Base-by-base conservation (phyloP, 2,113 vertebrate species). In the Lepidothrix coronata region DNA sequence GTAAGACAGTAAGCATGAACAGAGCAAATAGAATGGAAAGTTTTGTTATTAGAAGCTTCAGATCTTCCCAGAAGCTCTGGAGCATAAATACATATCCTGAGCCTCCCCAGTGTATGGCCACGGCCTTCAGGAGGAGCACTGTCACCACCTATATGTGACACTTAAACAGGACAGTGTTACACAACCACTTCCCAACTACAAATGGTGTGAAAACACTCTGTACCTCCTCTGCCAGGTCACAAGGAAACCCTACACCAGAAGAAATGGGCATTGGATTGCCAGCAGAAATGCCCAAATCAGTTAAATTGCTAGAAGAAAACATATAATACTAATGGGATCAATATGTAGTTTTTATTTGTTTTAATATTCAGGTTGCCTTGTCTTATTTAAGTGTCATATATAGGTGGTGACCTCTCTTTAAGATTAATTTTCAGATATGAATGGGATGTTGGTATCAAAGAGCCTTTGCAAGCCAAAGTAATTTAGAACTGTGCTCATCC, bases 71-170 rank as follows among this genome's bases (percentile, higher is more conserved):
- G 75, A 76, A 88, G 18, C 22, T 49, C 57, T 6, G 16, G 43
- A 72, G 24, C 11, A 30, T 23, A 79, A 49, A 83, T 24, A 25
- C 9, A 30, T 20, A 76, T 27, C 46, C 58, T 27, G 5, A 88
- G 35, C 20, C 39, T 81, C 27, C n/a, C 43, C 44, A 59, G 0
- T 28, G 65, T 30, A 67, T 44, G 67, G 67, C 37, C 63, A 24
- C 5, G 20, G 80, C 70, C 91, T 67, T 94, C 57, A 54, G 76
- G 57, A 89, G 78, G 59, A 93, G 59, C 90, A 71, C 48, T 77
- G 79, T 63, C 61, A 96, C 72, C 68, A 91, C 51, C 59, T 63
- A 30, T 24, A 46, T 4, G 55, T 91, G 85, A 76, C 83, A 70
- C 72, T 77, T 24, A 67, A 59, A 13, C 9, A 81, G 73, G 54